A percentile compares a stretch with the other conserved stretches of the same genome.
phyloP scores from a whole-genome alignment of 2,113 vertebrate species.

The Charadrius vociferus region DNA sequence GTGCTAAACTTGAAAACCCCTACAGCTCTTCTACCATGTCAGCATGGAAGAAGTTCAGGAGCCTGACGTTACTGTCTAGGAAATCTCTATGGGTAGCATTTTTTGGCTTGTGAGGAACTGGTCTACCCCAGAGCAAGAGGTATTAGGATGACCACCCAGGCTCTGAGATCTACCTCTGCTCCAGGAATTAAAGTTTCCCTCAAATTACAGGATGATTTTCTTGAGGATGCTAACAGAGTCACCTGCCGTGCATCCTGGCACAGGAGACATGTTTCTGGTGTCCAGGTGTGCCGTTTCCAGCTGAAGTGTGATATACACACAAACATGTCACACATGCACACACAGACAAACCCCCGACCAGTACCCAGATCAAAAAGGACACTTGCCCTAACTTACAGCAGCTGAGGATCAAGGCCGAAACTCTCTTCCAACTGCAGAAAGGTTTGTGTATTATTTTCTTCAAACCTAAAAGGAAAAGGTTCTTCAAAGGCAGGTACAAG shows the following conservation, averaged over 20 bases:
- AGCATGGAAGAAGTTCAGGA: background rate
- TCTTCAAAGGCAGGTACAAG: background rate
- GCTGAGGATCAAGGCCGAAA: background rate
- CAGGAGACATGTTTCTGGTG: background rate
- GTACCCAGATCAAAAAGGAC: background rate
- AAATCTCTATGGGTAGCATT: background rate
- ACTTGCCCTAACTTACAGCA: background rate
- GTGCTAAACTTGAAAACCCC: background rate
- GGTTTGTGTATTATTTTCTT: background rate
- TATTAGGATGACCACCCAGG: background rate
- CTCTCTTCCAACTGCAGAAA: background rate
- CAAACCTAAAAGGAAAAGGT: background rate
- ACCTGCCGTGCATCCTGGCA: background rate
- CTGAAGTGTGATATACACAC: background rate
- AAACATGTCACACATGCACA: background rate
- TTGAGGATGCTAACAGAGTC: background rate
- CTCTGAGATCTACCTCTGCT: background rate
- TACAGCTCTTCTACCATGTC: background rate
- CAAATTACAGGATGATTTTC: background rate
- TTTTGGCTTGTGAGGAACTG: background rate
- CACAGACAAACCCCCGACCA: background rate
- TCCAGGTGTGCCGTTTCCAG: background rate
- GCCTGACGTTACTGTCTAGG: background rate
- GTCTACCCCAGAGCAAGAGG: background rate
- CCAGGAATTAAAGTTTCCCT: background rate